Conservation (phyloP, 2,888 invertebrate genomes). For the Nephrotoma guestfalica region DNA sequence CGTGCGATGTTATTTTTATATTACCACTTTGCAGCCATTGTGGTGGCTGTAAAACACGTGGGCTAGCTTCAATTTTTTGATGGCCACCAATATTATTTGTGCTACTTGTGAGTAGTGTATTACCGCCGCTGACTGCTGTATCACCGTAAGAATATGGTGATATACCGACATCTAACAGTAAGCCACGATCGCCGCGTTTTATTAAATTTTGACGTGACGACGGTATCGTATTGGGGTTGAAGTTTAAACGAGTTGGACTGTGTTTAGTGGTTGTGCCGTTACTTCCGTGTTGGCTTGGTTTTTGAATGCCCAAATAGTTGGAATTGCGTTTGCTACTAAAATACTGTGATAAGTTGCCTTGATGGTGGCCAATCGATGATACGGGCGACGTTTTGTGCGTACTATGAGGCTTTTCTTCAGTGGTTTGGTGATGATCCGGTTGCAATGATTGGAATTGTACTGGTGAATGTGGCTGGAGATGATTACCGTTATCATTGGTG, state of each 20-base stretch:
- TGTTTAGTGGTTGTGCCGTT: slow-evolving; percentile 2
- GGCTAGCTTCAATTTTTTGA: slow-evolving; percentile 11
- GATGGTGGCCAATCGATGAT: background rate
- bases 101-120: background rate
- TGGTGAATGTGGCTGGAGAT: slow-evolving; percentile 19
- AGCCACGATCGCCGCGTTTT: slow-evolving; percentile 6
- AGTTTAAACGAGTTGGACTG: background rate
- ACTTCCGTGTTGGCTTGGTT: slow-evolving; percentile 5
- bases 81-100: slow-evolving; percentile 1
- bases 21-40: slow-evolving; percentile 12
- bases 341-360: slow-evolving; percentile 9
- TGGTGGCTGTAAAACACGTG: slow-evolving; percentile 12
- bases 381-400: background rate
- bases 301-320: slow-evolving; percentile 12
- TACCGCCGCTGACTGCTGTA: background rate
- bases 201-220: slow-evolving; percentile 8
- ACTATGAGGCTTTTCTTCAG: background rate
- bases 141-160: slow-evolving; percentile 6
- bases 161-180: slow-evolving; percentile 10
- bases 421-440: slow-evolving; percentile 11
- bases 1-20: slow-evolving; percentile 10
- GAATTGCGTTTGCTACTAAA: slow-evolving; percentile 12
- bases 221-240: background rate
- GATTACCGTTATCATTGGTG: slow-evolving; percentile 5
- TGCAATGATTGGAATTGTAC: slow-evolving; percentile 28